phyloP scores from a whole-genome alignment of 2,113 vertebrate genomes.

The Atherinomorus stipes region DNA sequence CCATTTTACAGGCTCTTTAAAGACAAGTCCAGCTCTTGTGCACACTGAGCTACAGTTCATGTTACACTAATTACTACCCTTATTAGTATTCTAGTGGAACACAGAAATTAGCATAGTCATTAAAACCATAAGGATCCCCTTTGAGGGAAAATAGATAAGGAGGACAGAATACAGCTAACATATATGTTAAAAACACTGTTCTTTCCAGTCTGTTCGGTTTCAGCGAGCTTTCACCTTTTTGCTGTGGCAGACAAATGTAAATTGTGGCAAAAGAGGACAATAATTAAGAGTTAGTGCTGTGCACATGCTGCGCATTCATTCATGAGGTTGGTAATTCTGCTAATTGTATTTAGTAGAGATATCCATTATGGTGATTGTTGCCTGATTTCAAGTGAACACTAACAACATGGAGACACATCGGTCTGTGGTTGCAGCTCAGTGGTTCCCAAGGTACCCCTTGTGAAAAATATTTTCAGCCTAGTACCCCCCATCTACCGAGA shows the following conservation, averaged over 20 bases:
- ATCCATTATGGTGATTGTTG: conserved; percentile 12
- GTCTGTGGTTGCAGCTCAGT: neutral
- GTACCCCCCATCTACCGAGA: too few relatives aligned
- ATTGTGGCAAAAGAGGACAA: conserved; percentile 53
- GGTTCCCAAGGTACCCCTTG: too few relatives aligned
- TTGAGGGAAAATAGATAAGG: conserved; percentile 20
- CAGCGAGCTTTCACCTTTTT: conserved; percentile 32
- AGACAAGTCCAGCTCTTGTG: conserved; percentile 42
- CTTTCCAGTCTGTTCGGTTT: neutral
- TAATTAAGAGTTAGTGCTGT: conserved; percentile 40
- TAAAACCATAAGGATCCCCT: conserved; percentile 59
- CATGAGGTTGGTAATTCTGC: conserved; percentile 57
- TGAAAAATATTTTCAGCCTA: too few relatives aligned
- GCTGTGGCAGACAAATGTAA: conserved; percentile 46
- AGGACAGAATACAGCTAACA: conserved; percentile 44
- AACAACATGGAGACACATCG: neutral
- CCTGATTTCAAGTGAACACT: conserved; percentile 25
- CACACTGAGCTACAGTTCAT: conserved; percentile 53
- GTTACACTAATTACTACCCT: conserved; percentile 63
- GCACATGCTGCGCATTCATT: conserved; percentile 45
- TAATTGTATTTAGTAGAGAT: conserved; percentile 45
- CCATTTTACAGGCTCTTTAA: conserved; percentile 50
- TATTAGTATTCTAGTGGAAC: conserved; percentile 72
- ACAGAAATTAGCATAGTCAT: conserved; percentile 66
- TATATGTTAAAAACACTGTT: conserved; percentile 39